Evolutionary conservation across 2,888 invertebrate genomes (phyloP), one percentile per base, ranked within the genome.

Genomic region (Drosophila melanosoma): DNA sequence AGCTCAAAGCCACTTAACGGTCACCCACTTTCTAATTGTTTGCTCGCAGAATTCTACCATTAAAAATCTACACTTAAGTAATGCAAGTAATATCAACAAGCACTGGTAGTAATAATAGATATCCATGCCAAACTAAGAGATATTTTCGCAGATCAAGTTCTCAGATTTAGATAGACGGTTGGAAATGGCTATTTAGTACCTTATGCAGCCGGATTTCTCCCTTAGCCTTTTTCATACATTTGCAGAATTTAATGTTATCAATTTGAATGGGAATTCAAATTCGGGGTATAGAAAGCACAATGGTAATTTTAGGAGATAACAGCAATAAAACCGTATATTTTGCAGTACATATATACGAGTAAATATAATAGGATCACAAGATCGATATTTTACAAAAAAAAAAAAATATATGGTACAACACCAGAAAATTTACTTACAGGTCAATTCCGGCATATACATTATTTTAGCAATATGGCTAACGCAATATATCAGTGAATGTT

Each of bases 401-500:
- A 26, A n/a, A 1, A 11, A 0, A 20, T 0, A 11, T n/a, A 51
- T 58, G 12, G 49, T 32, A 56, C 35, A 15, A 17, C 12, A 23
- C 45, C 32, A 48, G 20, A 4, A 4, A 32, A 35, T 26, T 52
- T 52, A 62, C 65, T 66, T 66, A 66, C 65, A 62, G 62, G 42
- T 61, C 35, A 62, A 62, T 66, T 66, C 62, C 62, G 40, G 40
- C 40, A 42, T 42, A 62, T n/a, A 35, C 52, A 66, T 61, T 42
- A 29, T 62, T 35, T 52, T 29, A 51, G 20, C 42, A 62, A 62
- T 66, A 62, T 52, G 35, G 52, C 12, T 52, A 62, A 52, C 61
- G 20, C 40, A 61, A 52, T 62, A 35, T 36, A 40, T 36, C 51
- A 61, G 61, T 26, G 26, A 62, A 29, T 42, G 35, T 42, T 36